Evolutionary conservation across 2,888 invertebrate genomes (phyloP).

Genomic region (Trissolcus japonicus): DNA sequence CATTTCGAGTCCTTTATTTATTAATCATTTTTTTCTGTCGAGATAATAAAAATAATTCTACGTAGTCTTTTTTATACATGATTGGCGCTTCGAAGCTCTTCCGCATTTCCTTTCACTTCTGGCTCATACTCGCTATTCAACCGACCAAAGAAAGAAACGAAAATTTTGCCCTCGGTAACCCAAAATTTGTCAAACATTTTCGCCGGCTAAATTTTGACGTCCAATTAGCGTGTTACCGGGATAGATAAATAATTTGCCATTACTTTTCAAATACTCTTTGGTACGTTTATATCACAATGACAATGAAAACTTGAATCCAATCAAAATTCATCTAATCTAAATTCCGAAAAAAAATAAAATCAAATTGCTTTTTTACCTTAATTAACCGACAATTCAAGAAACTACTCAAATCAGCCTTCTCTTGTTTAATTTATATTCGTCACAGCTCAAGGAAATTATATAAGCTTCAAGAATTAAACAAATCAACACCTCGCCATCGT

Average conservation of each 20-base stretch:
- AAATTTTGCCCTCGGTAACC: slow-evolving; percentile 16
- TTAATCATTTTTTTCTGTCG: slow-evolving; percentile 70
- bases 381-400: slow-evolving; percentile 68
- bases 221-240: not conserved
- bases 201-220: slow-evolving; percentile 6
- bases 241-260: slow-evolving; percentile 60
- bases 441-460: slow-evolving; percentile 73
- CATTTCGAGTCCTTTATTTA: slow-evolving; percentile 70
- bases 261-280: slow-evolving; percentile 73
- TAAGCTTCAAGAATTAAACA: slow-evolving; percentile 59
- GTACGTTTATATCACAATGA: slow-evolving; percentile 76
- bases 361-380: slow-evolving; percentile 59
- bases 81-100: slow-evolving; percentile 60
- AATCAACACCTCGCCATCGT: slow-evolving; percentile 27
- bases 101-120: slow-evolving; percentile 53
- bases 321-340: slow-evolving; percentile 71
- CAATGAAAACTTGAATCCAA: slow-evolving; percentile 72
- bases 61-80: slow-evolving; percentile 72
- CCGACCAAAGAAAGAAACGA: slow-evolving; percentile 23
- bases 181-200: too few relatives aligned
- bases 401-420: slow-evolving; percentile 75
- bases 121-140: slow-evolving; percentile 25
- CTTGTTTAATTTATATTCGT: slow-evolving; percentile 71
- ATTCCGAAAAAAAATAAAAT: slow-evolving; percentile 28
- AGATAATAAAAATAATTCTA: slow-evolving; percentile 76